Conservation (phyloP, 1,140 invertebrate species). For the Drosophila eugracilis region DNA sequence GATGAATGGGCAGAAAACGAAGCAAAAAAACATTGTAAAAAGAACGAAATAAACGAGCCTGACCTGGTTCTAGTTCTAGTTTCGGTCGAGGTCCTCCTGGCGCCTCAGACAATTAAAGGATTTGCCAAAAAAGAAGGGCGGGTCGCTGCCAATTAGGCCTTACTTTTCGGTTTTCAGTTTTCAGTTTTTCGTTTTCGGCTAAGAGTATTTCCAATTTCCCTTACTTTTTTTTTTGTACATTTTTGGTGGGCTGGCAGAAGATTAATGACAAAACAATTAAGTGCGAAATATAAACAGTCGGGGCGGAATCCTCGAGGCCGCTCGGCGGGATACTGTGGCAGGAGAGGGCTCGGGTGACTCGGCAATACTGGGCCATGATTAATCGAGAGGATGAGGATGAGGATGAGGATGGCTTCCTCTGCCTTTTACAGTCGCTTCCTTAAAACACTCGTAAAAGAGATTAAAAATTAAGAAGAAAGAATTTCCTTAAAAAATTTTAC, state of each 20-base stretch:
- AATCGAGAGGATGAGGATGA: conserved; percentile 23
- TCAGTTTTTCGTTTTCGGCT: conserved; percentile 11
- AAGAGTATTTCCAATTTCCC: conserved; percentile 20
- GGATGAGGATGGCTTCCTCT: conserved; percentile 1
- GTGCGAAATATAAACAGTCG: conserved; percentile 82
- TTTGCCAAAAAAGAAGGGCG: conserved; percentile 63
- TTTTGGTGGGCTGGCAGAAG: conserved; percentile 49
- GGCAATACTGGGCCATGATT: conserved; percentile 36
- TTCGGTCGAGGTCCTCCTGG: conserved; percentile 40
- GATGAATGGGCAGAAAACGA: conserved; percentile 48
- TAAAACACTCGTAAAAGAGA: background rate
- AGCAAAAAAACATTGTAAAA: too few relatives aligned
- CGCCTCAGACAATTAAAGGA: conserved; percentile 74
- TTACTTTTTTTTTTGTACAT: conserved; percentile 1
- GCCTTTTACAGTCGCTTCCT: background rate
- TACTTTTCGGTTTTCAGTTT: conserved; percentile 21
- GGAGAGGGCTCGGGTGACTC: conserved; percentile 25
- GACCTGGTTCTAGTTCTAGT: conserved; percentile 45
- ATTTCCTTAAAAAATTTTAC: background rate
- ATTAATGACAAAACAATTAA: conserved; percentile 84
- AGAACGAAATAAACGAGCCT: conserved; percentile 13
- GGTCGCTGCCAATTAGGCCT: conserved; percentile 57
- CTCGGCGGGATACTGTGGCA: conserved; percentile 24
- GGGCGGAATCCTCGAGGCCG: conserved; percentile 23
- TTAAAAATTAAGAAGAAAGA: background rate